Conservation (phyloP, 1,140 invertebrate species). For the Calosoma granatense region DNA sequence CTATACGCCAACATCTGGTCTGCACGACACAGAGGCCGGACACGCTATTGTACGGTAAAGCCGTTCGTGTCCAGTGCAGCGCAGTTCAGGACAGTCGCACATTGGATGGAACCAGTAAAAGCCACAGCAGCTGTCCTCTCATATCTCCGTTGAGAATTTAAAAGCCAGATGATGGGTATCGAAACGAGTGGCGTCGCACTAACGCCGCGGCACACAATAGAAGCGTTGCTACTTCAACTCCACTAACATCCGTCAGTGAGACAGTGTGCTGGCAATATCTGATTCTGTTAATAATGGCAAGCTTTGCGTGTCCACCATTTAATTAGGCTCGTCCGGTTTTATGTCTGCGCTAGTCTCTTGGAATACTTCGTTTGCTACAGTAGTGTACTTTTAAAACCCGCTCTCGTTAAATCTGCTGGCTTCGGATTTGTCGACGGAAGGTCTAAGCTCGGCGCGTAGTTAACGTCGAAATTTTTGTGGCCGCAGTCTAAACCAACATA, state of each 20-base stretch:
- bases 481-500: background rate
- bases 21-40: background rate
- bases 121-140: conserved; percentile 2
- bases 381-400: background rate
- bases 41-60: background rate
- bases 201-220: background rate
- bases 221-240: background rate
- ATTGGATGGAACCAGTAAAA: background rate
- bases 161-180: background rate
- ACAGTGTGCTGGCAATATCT: background rate
- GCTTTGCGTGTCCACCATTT: background rate
- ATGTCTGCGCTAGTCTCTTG: background rate
- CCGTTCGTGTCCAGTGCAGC: background rate
- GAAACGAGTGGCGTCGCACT: background rate
- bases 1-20: background rate
- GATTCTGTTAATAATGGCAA: background rate
- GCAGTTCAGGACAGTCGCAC: too few species aligned
- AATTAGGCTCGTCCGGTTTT: background rate
- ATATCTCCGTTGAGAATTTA: background rate
- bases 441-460: background rate
- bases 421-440: background rate
- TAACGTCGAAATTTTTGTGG: background rate
- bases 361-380: too few species aligned
- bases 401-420: background rate
- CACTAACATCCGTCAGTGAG: too few species aligned